phyloP scores from a whole-genome alignment of 92 coral and sea anemone genomes.

The Parazoanthus swiftii region DNA sequence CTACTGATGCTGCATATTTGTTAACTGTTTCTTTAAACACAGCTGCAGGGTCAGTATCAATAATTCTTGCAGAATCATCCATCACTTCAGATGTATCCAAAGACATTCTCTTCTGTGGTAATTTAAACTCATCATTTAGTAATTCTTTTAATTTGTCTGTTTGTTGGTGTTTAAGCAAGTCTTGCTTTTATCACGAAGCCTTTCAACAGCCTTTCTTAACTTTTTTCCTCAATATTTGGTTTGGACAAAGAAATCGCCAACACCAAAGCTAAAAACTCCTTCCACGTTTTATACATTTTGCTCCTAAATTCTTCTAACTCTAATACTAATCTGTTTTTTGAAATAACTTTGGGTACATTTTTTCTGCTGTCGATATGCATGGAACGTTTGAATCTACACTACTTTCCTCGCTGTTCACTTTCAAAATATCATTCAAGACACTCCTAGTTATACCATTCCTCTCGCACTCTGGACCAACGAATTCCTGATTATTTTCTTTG shows the following conservation, averaged over 20 bases:
- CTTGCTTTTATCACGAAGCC: constrained; percentile 16
- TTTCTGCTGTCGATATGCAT: not conserved
- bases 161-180: not conserved
- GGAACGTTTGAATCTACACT: constrained; percentile 2
- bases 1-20: constrained; percentile 11
- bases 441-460: constrained; percentile 17
- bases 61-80: too few species aligned
- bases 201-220: constrained; percentile 23
- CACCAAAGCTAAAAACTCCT: constrained; percentile 23
- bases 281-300: constrained; percentile 15
- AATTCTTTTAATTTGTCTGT: not conserved
- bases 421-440: not conserved
- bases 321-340: constrained; percentile 24
- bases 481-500: constrained; percentile 12
- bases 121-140: not conserved
- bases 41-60: not conserved
- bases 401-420: not conserved
- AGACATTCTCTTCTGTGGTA: constrained; percentile 10
- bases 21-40: not conserved
- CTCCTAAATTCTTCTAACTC: not conserved
- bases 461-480: constrained; percentile 32
- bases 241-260: constrained; percentile 9
- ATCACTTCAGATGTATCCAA: too few species aligned
- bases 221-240: constrained; percentile 22
- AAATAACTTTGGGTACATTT: not conserved